These are phyloP conservation scores for Anastrepha obliqua DNA, from an alignment of 1,140 invertebrate genomes.

Conservation along the genomic window DNA sequence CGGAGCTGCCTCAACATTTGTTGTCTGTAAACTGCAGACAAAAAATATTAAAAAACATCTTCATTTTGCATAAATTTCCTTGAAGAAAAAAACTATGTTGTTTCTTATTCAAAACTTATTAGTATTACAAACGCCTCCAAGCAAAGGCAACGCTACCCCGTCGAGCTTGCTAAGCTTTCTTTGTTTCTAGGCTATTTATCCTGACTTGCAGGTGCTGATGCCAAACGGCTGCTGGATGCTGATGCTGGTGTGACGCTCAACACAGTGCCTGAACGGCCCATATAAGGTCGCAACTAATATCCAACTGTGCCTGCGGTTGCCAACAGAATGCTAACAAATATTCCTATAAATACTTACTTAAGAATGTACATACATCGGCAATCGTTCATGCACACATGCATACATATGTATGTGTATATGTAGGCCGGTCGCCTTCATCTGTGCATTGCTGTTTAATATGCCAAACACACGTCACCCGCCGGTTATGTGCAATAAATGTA, in stretches of 20 bases:
- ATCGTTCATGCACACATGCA: too few species aligned
- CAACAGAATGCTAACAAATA: background rate
- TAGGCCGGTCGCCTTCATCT: background rate
- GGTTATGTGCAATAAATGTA: constrained; percentile 50
- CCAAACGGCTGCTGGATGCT: constrained; percentile 34
- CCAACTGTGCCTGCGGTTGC: constrained; percentile 7
- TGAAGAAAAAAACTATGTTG: background rate
- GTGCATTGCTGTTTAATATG: constrained; percentile 26
- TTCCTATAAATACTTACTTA: too few species aligned
- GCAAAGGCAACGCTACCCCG: constrained; percentile 17
- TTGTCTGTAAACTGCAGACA: background rate
- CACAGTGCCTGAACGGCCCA: background rate
- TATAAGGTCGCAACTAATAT: constrained; percentile 40
- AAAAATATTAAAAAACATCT: background rate
- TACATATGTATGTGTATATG: background rate
- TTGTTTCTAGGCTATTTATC: background rate
- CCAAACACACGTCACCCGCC: constrained; percentile 40
- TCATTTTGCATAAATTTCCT: constrained; percentile 6
- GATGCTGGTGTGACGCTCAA: constrained; percentile 18
- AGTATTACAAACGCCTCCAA: constrained; percentile 36
- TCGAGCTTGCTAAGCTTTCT: constrained; percentile 16
- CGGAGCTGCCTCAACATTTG: too few species aligned
- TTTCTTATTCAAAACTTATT: constrained; percentile 16
- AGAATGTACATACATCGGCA: too few species aligned
- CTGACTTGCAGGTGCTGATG: constrained; percentile 28